These are phyloP conservation scores for Dicaeum eximium DNA, from an alignment of 2,113 vertebrate species.

Conservation along the genomic window DNA sequence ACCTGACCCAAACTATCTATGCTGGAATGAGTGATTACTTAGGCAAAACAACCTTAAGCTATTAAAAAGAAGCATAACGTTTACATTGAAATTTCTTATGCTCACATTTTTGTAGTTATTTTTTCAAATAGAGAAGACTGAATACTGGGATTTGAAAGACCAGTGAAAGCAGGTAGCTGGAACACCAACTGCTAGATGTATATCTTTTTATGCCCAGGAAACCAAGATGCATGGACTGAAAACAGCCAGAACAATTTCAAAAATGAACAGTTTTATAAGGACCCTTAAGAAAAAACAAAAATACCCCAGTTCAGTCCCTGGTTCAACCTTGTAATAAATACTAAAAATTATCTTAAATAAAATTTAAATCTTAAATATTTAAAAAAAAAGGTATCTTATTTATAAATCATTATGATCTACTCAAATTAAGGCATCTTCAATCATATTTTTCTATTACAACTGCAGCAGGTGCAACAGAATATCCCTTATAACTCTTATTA, in stretches of 20 bases:
- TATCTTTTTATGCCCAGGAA: neutral
- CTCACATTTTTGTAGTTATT: neutral
- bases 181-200: neutral
- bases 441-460: neutral
- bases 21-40: neutral
- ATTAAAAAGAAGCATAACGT: neutral
- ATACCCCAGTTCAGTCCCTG: neutral
- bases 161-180: neutral
- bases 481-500: neutral
- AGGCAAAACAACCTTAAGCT: neutral
- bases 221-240: neutral
- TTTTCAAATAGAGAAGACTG: neutral
- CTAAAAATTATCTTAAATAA: neutral
- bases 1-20: neutral
- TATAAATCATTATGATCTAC: neutral
- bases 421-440: neutral
- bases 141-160: neutral
- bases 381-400: accelerated
- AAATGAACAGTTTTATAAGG: neutral
- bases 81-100: neutral
- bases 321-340: neutral
- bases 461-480: neutral
- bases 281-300: neutral
- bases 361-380: too few relatives aligned
- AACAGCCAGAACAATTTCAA: neutral